Conservation (phyloP, 2,113 vertebrate genomes). For the Xyrauchen texanus region DNA sequence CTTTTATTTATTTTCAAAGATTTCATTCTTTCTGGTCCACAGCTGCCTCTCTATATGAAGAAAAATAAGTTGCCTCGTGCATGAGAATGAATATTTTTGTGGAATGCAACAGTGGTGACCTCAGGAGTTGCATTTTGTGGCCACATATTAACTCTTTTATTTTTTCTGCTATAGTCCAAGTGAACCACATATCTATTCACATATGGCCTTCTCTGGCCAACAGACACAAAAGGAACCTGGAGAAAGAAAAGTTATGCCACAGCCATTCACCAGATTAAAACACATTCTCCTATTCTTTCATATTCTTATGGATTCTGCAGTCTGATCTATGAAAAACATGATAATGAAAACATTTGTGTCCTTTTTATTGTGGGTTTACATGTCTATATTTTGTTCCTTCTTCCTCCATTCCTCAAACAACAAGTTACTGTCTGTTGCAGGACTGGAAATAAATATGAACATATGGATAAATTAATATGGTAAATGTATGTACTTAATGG, state of each 20-base stretch:
- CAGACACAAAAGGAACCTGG: neutral
- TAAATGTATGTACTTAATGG: too few relatives aligned
- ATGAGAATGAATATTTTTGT: constrained; percentile 52
- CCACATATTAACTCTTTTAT: constrained; percentile 41
- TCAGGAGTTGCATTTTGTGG: constrained; percentile 39
- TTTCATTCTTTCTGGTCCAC: constrained; percentile 36
- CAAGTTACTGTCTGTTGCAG: neutral
- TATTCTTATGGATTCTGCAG: neutral
- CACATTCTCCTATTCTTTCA: neutral
- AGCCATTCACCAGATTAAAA: neutral
- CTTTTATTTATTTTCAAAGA: constrained; percentile 28
- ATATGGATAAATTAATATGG: too few relatives aligned
- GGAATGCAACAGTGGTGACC: constrained; percentile 40
- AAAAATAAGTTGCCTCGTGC: constrained; percentile 50
- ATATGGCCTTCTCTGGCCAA: neutral
- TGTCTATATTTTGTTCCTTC: neutral
- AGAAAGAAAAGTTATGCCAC: constrained; percentile 8
- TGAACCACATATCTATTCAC: constrained; percentile 35
- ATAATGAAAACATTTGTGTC: neutral
- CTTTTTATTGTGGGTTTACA: neutral
- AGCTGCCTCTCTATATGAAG: constrained; percentile 42
- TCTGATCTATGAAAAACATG: neutral
- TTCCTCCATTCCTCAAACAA: neutral
- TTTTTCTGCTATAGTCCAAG: neutral
- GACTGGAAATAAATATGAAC: too few relatives aligned